Evolutionary conservation across 2,797 vertebrate genomes (phyloP), one percentile per base, ranked within the genome.

Genomic region (Lacerta agilis): DNA sequence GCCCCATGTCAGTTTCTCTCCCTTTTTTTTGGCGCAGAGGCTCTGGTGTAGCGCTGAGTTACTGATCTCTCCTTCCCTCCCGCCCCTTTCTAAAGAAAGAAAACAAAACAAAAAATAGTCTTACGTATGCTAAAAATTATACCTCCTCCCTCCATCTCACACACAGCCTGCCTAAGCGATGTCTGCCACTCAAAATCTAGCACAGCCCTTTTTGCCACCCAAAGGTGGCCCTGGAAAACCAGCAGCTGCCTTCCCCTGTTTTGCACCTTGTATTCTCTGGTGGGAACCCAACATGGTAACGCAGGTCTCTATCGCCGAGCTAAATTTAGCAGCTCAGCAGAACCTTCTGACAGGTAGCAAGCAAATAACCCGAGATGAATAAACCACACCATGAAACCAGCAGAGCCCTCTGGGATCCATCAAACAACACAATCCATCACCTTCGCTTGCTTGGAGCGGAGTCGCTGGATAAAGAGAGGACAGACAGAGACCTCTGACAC

Each of bases 251-350:
- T 18, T 4, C 2, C 13, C 8, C 15, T 18, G 29, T 79, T 79
- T 86, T 20, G 76, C 64, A 49, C 29, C 29, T 20, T 33, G 43
- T 86, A 49, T 79, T 79, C 25, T 55, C 43, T 7, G n/a, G 61
- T 7, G n/a, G 61, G 78, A 76, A 33, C 75, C 27, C 29, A 66
- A 9, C 13, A 1, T 55, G 43, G 82, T 69, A 61, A 61, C 4
- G 33, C 23, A 1, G 1, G 9, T 45, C 73, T 77, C 84, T 18
- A 33, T 27, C n/a, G 4, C 64, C 8, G 5, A 49, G 64, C 76
- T 72, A 86, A 80, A 80, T 86, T 86, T 80, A 86, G 77, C 66
- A 29, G 8, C 5, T 5, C 76, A 78, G 25, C 29, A 86, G 29
- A 85, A 86, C 36, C 66, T 64, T 7, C 25, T n/a, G 76, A 72